Conservation (phyloP, 2,888 invertebrate genomes). For the Caenorhabditis angaria region DNA sequence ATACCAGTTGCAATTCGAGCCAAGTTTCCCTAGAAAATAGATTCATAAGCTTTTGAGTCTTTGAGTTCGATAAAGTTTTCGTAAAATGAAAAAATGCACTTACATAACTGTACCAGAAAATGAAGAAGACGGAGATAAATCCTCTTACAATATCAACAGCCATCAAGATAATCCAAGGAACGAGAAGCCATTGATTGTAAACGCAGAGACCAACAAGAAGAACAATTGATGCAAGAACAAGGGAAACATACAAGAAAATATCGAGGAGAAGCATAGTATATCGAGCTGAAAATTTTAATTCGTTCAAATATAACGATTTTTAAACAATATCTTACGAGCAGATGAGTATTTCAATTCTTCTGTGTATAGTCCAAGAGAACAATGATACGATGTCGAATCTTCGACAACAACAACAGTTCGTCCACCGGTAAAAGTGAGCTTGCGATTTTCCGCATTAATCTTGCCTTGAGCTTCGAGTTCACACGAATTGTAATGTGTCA, state of each 20-base stretch:
- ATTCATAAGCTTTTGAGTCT: background rate
- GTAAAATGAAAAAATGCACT: too few species aligned
- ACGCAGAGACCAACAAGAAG: constrained; percentile 62
- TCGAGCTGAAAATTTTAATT: constrained; percentile 66
- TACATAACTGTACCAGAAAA: constrained; percentile 69
- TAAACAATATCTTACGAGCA: background rate
- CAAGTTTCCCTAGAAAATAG: constrained; percentile 64
- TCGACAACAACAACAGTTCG: constrained; percentile 66
- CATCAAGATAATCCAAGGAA: constrained; percentile 71
- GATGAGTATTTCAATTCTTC: constrained; percentile 70
- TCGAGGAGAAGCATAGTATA: constrained; percentile 58
- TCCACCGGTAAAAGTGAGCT: constrained; percentile 61
- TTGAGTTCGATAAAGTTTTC: background rate
- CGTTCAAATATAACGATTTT: background rate
- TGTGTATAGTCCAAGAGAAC: constrained; percentile 71
- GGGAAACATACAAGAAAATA: constrained; percentile 62
- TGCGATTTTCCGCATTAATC: constrained; percentile 67
- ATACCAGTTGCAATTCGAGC: constrained; percentile 71
- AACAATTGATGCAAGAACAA: constrained; percentile 66
- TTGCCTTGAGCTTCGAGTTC: constrained; percentile 70
- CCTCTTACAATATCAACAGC: constrained; percentile 70
- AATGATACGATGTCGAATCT: constrained; percentile 70
- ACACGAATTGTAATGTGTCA: constrained; percentile 64
- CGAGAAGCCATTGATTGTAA: constrained; percentile 65
- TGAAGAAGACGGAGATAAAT: constrained; percentile 69